phyloP scores from a whole-genome alignment of 2,888 invertebrate species.

The Neuroscelio doddi region DNA sequence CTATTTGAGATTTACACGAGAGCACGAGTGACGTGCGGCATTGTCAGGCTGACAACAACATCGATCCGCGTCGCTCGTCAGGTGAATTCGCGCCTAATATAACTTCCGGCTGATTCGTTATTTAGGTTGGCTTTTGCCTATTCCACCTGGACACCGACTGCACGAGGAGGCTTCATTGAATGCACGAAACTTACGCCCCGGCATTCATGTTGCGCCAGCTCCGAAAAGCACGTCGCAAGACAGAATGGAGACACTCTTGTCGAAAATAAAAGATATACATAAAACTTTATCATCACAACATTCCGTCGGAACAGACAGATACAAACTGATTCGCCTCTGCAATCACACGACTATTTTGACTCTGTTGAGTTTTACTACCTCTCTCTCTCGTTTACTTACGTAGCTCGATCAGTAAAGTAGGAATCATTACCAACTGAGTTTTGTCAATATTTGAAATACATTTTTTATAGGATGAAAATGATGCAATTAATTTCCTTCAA shows the following conservation, averaged over 20 bases:
- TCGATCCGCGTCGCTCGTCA: conserved; percentile 37
- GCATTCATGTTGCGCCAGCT: conserved; percentile 1
- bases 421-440: no score
- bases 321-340: neutral
- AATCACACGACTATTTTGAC: no score
- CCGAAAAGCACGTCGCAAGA: conserved; percentile 6
- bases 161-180: conserved; percentile 6
- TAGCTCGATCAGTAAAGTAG: no score
- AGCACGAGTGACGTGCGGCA: conserved; percentile 27
- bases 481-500: no score
- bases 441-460: no score
- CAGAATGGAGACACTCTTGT: neutral
- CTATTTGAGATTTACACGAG: conserved; percentile 6
- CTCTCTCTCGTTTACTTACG: no score
- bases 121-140: neutral
- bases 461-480: no score
- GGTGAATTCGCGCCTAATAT: conserved; percentile 10
- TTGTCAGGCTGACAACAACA: conserved; percentile 30
- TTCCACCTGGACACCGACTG: conserved; percentile 4
- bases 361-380: no score
- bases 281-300: conserved; percentile 1
- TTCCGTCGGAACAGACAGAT: neutral
- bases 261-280: neutral
- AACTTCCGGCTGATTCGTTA: conserved; percentile 9
- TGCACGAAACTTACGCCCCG: neutral